Conservation (phyloP, 2,113 vertebrate species). For the Mormyrus lacerda region DNA sequence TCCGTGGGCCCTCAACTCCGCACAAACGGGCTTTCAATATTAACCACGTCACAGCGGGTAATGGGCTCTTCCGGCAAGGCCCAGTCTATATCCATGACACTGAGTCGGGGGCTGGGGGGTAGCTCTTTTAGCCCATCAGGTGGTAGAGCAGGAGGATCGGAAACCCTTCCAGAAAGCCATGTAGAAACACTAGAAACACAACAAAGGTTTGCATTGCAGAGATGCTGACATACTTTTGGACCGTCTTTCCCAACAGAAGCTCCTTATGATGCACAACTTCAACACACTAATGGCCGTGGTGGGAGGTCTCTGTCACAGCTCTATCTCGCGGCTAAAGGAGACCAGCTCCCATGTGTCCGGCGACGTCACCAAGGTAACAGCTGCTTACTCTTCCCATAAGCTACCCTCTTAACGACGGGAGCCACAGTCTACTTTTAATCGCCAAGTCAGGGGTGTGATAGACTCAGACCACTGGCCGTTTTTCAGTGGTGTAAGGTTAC, state of each 20-base stretch:
- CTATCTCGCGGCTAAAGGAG: conserved; percentile 92
- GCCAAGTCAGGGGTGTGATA: neutral
- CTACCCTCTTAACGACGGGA: neutral
- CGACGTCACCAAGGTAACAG: conserved; percentile 82
- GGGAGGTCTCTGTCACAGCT: conserved; percentile 88
- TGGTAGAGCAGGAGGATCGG: neutral
- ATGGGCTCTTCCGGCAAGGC: conserved; percentile 33
- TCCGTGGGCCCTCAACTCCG: conserved; percentile 28
- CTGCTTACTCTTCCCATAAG: neutral
- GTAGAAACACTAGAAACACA: neutral
- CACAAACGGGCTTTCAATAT: conserved; percentile 15
- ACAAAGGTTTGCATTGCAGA: neutral
- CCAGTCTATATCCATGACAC: neutral
- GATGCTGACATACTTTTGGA: neutral
- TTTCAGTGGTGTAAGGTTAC: neutral
- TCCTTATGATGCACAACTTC: conserved; percentile 87
- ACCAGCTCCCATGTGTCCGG: conserved; percentile 80
- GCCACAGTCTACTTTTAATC: neutral
- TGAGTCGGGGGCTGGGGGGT: neutral
- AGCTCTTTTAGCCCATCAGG: neutral
- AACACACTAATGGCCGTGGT: conserved; percentile 96
- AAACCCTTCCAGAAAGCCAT: neutral
- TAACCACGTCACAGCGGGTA: conserved; percentile 29
- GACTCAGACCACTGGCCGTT: neutral
- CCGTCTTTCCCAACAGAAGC: conserved; percentile 59